Base-by-base conservation (phyloP, 2,113 vertebrate genomes). In the Coptodon bakossiorum region DNA sequence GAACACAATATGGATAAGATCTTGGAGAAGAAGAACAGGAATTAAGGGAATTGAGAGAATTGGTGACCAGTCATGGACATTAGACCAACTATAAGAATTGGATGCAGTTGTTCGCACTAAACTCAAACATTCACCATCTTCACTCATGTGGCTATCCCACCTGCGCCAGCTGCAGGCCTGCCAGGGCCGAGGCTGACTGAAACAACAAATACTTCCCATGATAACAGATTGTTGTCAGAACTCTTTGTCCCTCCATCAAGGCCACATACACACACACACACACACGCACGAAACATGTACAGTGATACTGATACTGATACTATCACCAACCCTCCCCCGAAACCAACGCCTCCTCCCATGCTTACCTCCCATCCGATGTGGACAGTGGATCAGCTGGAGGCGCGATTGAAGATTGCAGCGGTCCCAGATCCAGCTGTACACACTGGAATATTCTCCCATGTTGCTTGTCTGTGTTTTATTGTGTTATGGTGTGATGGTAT, bases 381-480 rank as follows among this genome's bases (percentile, higher is more conserved):
- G 29, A 31, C 29, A 31, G 27, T 1, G 3, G 0, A 61, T 17
- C 57, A 61, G 57, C 57, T 2, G 0, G 14, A 61, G 57, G 29
- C 1, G 3, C 27, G 0, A 61, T 31, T 6, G 57, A 61, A 4
- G 57, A 61, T 10, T 61, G 57, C 27, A 4, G 57, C 3, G 1
- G 27, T 31, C 57, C 27, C 27, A 61, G 57, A 61, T 31, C 11
- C 27, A 34, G 57, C 8, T 31, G 8, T 61, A 61, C 14, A 31
- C 57, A 17, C 27, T 61, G 27, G 57, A 31, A 61, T 61, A 10
- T 17, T 61, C 14, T 9, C 27, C 0, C 27, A 61, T 61, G 57
- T 61, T 31, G 57, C 27, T 31, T 61, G 57, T 61, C 57, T 61
- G 1, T 61, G 57, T 61, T 61, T 61, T 61, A 1, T 61, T 34